Percentiles rank a stretch among this genome's conserved stretches.
These are phyloP conservation scores for Scomber japonicus DNA, from an alignment of 2,113 vertebrate species.

Conservation along the genomic window DNA sequence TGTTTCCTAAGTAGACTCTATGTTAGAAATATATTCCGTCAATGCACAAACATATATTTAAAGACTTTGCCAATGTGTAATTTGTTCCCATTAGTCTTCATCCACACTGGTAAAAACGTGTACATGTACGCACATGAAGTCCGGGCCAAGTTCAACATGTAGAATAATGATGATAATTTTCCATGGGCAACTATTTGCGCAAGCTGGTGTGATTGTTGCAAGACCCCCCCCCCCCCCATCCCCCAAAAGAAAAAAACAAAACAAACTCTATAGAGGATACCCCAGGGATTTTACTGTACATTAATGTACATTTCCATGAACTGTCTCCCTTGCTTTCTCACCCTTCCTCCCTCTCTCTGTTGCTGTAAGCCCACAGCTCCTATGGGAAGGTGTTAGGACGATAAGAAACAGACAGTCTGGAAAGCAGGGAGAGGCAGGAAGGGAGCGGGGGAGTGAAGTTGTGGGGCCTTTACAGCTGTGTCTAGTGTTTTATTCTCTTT, in stretches of 20 bases:
- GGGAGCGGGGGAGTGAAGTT: constrained; percentile 34
- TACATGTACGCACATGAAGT: background rate
- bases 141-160: background rate
- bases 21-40: background rate
- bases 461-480: constrained; percentile 62
- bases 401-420: constrained; percentile 77
- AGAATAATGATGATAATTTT: constrained; percentile 40
- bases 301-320: constrained; percentile 43
- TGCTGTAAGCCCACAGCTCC: constrained; percentile 57
- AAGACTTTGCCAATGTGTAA: background rate
- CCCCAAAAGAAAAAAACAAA: background rate
- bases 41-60: background rate
- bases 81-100: constrained; percentile 11
- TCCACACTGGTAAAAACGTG: constrained; percentile 5
- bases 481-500: constrained; percentile 51
- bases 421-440: constrained; percentile 69
- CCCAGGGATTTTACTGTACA: constrained; percentile 34
- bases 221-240: background rate
- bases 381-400: constrained; percentile 79
- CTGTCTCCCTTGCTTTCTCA: constrained; percentile 49
- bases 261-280: background rate
- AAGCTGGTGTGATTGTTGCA: constrained; percentile 23
- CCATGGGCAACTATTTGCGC: constrained; percentile 31
- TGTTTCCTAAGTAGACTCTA: background rate
- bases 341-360: constrained; percentile 18